phyloP scores from a whole-genome alignment of 2,797 vertebrate species.

The Podarcis lilfordi region DNA sequence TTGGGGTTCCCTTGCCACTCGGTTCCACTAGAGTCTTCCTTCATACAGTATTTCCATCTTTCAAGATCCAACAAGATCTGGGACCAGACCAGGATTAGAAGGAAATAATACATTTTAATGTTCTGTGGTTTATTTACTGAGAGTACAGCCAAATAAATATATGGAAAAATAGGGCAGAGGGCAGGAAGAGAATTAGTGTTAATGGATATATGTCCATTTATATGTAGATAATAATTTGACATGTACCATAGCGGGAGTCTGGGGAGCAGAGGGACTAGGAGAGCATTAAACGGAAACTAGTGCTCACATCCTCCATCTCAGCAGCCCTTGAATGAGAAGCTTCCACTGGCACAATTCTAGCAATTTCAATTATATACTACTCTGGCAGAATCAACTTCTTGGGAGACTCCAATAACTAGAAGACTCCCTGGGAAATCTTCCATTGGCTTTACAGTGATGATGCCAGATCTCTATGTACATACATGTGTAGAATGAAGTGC shows the following conservation, averaged over 20 bases:
- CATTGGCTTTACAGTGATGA: neutral
- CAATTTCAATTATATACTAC: neutral
- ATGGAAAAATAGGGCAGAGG: neutral
- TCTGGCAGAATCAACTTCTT: neutral
- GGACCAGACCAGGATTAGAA: neutral
- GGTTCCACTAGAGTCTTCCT: neutral
- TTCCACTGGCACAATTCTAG: neutral
- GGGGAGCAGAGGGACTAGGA: neutral
- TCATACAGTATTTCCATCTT: accelerated
- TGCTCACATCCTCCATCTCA: neutral
- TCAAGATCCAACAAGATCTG: neutral
- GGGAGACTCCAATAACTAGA: neutral
- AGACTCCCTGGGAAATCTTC: neutral
- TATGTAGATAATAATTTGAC: neutral
- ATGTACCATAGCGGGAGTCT: neutral
- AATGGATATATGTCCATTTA: neutral
- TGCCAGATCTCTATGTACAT: neutral
- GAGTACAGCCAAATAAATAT: neutral
- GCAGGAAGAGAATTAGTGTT: neutral
- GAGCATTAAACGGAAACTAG: neutral
- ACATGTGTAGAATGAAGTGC: neutral
- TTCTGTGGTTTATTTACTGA: neutral
- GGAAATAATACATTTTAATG: neutral
- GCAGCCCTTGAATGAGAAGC: neutral
- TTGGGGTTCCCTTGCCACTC: neutral